A percentile compares a stretch with the other conserved stretches of the same genome.
phyloP scores from a whole-genome alignment of 1,140 invertebrate species.

The Hirudo medicinalis region DNA sequence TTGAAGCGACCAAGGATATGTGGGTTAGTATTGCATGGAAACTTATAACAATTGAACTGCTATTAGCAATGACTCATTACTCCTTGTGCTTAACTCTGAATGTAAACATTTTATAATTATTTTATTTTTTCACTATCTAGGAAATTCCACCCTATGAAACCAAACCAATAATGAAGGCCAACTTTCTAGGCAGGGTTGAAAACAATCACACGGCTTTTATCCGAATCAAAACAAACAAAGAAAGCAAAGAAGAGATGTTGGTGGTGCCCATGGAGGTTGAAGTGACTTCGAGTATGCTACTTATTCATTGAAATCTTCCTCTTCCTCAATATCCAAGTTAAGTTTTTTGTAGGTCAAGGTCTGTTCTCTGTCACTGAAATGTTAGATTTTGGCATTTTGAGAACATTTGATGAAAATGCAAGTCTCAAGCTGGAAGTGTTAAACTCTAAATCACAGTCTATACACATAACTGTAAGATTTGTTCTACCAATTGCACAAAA shows the following conservation, averaged over 20 bases:
- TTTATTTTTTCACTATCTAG: slow-evolving; percentile 28
- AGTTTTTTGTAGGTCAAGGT: slow-evolving; percentile 45
- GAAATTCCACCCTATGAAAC: slow-evolving; percentile 76
- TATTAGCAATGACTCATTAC: slow-evolving; percentile 15
- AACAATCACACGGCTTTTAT: slow-evolving; percentile 71
- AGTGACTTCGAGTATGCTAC: slow-evolving; percentile 50
- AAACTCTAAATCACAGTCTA: slow-evolving; percentile 57
- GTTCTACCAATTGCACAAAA: too few relatives aligned
- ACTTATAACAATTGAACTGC: too few relatives aligned
- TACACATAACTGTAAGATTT: slow-evolving; percentile 54
- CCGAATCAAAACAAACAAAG: slow-evolving; percentile 59
- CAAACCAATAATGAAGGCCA: slow-evolving; percentile 72
- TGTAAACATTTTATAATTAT: slow-evolving; percentile 1
- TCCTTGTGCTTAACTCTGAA: slow-evolving; percentile 12
- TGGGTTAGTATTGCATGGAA: slow-evolving; percentile 48
- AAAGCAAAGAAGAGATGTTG: slow-evolving; percentile 47
- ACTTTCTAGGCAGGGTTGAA: slow-evolving; percentile 60
- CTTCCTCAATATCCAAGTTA: not conserved
- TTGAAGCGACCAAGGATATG: slow-evolving; percentile 60
- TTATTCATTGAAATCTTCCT: not conserved
- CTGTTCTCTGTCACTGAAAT: slow-evolving; percentile 62
- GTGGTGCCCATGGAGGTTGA: slow-evolving; percentile 76
- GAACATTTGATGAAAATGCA: slow-evolving; percentile 53
- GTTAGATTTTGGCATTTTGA: slow-evolving; percentile 69
- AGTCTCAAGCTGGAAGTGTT: slow-evolving; percentile 53